Evolutionary conservation across 2,113 vertebrate genomes (phyloP).

Genomic region (Cyrtonyx montezumae): DNA sequence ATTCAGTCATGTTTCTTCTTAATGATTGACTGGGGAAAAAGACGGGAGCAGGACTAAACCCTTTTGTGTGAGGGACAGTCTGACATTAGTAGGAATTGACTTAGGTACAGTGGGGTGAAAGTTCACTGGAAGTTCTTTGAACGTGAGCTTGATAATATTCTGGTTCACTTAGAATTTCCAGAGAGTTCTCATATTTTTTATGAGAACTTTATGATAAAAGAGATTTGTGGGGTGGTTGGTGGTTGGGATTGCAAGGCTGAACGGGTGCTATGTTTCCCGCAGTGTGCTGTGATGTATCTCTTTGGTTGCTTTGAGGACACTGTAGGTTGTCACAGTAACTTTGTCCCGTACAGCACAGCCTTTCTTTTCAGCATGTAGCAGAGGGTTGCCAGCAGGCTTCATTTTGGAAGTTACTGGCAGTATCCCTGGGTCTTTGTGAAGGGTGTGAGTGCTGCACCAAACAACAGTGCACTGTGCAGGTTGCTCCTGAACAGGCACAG

Average conservation of each 20-base stretch:
- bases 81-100: not conserved
- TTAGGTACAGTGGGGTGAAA: not conserved
- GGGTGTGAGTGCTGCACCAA: not conserved
- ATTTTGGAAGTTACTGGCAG: not conserved
- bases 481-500: not conserved
- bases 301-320: not conserved
- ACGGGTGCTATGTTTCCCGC: not conserved
- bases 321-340: not conserved
- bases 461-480: fast-evolving
- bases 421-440: not conserved
- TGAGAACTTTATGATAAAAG: not conserved
- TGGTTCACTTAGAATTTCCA: not conserved
- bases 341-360: not conserved
- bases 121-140: not conserved
- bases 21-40: not conserved
- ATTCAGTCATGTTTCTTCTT: not conserved
- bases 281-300: not conserved
- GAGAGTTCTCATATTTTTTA: not conserved
- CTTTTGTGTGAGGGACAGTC: not conserved
- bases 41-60: not conserved
- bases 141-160: not conserved
- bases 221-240: not conserved
- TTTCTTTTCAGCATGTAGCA: not conserved
- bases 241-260: not conserved
- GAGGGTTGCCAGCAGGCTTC: not conserved